Percentiles rank a stretch among this genome's conserved stretches.
Evolutionary conservation across 2,113 vertebrate genomes (phyloP).

Genomic region (Mormyrus iriodes): DNA sequence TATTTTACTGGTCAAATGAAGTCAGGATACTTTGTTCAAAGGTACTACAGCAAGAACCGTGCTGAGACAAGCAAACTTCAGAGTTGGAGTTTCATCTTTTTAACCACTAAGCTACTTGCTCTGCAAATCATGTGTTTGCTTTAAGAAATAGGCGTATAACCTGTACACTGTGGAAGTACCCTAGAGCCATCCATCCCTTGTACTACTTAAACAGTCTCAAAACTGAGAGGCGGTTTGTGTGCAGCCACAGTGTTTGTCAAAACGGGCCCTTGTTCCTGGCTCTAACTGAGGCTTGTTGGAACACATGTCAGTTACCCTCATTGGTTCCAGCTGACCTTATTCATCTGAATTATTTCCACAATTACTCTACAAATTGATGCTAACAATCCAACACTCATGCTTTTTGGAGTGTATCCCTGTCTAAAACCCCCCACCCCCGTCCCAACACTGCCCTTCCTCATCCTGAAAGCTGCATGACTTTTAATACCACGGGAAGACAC

Average conservation of each 20-base stretch:
- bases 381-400: neutral
- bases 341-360: constrained; percentile 25
- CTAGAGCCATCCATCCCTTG: neutral
- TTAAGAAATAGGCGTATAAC: neutral
- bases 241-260: neutral
- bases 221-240: neutral
- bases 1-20: neutral
- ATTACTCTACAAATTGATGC: constrained; percentile 27
- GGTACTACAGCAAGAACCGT: neutral
- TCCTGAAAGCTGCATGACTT: neutral
- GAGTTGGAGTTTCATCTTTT: neutral
- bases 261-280: neutral
- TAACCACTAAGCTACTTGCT: neutral
- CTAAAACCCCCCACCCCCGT: neutral
- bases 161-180: neutral
- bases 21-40: neutral
- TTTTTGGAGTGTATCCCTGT: constrained; percentile 5
- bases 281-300: neutral
- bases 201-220: neutral
- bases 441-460: neutral
- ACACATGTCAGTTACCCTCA: constrained; percentile 9
- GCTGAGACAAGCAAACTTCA: neutral
- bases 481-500: constrained; percentile 1
- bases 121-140: neutral
- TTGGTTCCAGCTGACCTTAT: constrained; percentile 20